Evolutionary conservation across 2,888 invertebrate genomes (phyloP), one percentile per base, ranked within the genome.

Genomic region (Acrocyrtus sp.): DNA sequence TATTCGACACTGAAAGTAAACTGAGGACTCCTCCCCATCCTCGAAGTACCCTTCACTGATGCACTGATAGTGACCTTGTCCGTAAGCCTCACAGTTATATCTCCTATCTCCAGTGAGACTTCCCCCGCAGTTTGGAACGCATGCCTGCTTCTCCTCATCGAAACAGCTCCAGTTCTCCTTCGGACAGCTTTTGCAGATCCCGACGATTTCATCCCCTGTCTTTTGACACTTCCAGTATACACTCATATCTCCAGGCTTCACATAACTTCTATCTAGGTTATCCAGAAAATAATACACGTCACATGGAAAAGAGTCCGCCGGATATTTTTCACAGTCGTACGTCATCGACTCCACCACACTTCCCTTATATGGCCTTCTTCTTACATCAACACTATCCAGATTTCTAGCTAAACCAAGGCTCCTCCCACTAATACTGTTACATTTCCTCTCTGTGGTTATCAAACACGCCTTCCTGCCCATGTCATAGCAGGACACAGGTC

Each of bases 121-220:
- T 26, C n/a, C 26, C 3, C 51, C 51, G n/a, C 51, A 51, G 26
- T 51, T 51, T 51, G 29, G 34, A 3, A 54, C 21, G 15, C 54
- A 54, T 2, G 15, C 21, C 29, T 54, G 29, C 12, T n/a, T n/a
- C n/a, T 19, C 3, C 5, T 54, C 21, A 21, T 54, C 54, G 17
- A 34, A 54, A 34, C 34, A 39, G n/a, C n/a, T 19, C 3, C 26
- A 15, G 3, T 17, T 29, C 19, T 43, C 41, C 22, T 57, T 41
- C n/a, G 43, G 43, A 41, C 41, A 57, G 6, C 5, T 5, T 4
- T 8, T n/a, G 8, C 57, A 57, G 3, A 21, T 24, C n/a, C 22
- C 24, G 1, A 43, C 12, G 15, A 12, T 41, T 19, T 54, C 19
- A 15, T 34, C 34, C 3, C 27, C 54, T 34, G 19, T 3, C 10